These are phyloP conservation scores for Emberiza fucata DNA, from an alignment of 2,113 vertebrate species.

Conservation along the genomic window DNA sequence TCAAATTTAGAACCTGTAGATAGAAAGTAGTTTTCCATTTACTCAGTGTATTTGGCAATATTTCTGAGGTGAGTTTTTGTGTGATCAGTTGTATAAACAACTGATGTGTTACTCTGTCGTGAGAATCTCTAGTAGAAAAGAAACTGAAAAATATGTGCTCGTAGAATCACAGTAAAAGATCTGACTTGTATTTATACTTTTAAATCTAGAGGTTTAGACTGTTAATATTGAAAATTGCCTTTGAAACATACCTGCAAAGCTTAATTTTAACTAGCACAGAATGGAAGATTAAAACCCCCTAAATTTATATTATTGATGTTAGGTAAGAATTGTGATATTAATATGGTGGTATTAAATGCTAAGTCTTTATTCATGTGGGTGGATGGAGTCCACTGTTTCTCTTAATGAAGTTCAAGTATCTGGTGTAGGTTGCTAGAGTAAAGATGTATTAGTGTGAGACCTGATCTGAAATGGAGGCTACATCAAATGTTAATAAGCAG, in stretches of 20 bases:
- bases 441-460: background rate
- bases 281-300: background rate
- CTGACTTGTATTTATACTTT: background rate
- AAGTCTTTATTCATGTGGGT: background rate
- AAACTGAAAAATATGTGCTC: background rate
- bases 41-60: background rate
- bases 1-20: background rate
- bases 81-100: background rate
- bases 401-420: background rate
- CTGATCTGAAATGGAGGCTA: background rate
- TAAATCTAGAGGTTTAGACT: background rate
- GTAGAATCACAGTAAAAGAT: background rate
- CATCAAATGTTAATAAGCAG: background rate
- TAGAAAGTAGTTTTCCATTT: background rate
- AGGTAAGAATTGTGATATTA: background rate
- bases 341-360: background rate
- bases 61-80: background rate
- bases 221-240: background rate
- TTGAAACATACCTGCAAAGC: background rate
- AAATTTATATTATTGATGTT: background rate
- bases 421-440: background rate
- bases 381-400: background rate
- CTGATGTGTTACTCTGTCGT: background rate
- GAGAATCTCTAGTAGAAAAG: background rate
- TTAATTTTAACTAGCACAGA: background rate